Evolutionary conservation across 2,797 vertebrate genomes (phyloP).

Genomic region (Acomys russatus): DNA sequence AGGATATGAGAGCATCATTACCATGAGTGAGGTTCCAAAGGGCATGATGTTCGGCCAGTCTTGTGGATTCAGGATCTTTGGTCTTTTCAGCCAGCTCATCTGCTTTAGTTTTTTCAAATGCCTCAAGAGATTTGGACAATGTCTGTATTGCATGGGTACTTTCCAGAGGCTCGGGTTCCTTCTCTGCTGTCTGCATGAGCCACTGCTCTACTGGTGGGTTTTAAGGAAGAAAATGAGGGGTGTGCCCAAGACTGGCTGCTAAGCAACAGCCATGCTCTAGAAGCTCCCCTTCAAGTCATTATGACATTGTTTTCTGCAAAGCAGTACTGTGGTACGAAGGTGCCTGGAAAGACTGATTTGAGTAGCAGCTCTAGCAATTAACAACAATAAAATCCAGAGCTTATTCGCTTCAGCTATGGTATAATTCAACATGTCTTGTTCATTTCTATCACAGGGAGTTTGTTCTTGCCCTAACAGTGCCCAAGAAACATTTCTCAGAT

Average conservation of each 20-base stretch:
- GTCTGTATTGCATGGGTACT: accelerated
- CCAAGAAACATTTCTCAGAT: neutral
- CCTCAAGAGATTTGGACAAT: accelerated
- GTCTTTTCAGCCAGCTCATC: accelerated
- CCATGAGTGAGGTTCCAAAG: constrained; percentile 33
- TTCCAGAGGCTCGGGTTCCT: accelerated
- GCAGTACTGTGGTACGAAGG: neutral
- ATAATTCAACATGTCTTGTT: neutral
- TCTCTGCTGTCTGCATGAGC: neutral
- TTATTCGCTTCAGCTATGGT: neutral
- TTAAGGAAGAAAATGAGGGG: neutral
- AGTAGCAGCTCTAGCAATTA: neutral
- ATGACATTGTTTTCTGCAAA: constrained; percentile 63
- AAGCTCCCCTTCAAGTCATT: constrained; percentile 49
- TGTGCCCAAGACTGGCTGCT: constrained; percentile 26
- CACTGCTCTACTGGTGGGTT: neutral
- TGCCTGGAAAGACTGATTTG: neutral
- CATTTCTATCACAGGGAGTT: neutral
- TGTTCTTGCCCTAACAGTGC: neutral
- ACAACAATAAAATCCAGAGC: neutral
- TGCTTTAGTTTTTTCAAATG: accelerated
- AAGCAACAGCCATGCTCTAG: constrained; percentile 24
- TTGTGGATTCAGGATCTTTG: accelerated
- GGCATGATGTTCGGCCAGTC: neutral
- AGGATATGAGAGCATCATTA: constrained; percentile 30